These are phyloP conservation scores for Anthopleura xanthogrammica DNA, from an alignment of 92 coral and sea anemone genomes.

Conservation along the genomic window DNA sequence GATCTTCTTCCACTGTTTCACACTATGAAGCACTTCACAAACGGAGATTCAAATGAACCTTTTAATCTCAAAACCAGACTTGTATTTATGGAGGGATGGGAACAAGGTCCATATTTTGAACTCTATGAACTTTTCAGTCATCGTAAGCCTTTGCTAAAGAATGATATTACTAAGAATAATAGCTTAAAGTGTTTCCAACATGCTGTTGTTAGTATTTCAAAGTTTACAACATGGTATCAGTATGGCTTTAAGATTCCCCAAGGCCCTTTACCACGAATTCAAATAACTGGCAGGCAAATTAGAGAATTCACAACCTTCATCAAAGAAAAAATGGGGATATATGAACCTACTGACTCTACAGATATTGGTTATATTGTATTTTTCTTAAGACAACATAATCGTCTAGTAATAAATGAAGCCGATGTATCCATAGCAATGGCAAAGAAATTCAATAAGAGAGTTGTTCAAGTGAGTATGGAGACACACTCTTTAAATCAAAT, in stretches of 20 bases:
- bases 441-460: slow-evolving; percentile 63
- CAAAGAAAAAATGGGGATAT: slow-evolving; percentile 52
- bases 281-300: slow-evolving; percentile 51
- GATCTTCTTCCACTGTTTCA: slow-evolving; percentile 87
- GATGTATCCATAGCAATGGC: slow-evolving; percentile 76
- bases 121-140: slow-evolving; percentile 74
- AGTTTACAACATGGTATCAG: slow-evolving; percentile 93
- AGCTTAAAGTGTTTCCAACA: slow-evolving; percentile 76
- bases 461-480: slow-evolving; percentile 75
- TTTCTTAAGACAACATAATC: slow-evolving; percentile 74
- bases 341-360: background rate
- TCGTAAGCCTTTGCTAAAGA: slow-evolving; percentile 44
- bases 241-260: slow-evolving; percentile 90
- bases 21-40: slow-evolving; percentile 71
- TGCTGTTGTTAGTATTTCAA: slow-evolving; percentile 82
- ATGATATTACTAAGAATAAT: slow-evolving; percentile 33
- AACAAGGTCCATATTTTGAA: slow-evolving; percentile 66
- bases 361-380: slow-evolving; percentile 48
- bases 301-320: slow-evolving; percentile 69
- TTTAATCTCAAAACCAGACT: slow-evolving; percentile 55
- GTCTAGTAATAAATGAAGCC: slow-evolving; percentile 78
- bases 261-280: slow-evolving; percentile 63
- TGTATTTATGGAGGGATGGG: slow-evolving; percentile 90
- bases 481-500: slow-evolving; percentile 74
- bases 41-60: background rate